Conservation (phyloP, 1,140 invertebrate genomes). For the Eurytemora carolleeae region DNA sequence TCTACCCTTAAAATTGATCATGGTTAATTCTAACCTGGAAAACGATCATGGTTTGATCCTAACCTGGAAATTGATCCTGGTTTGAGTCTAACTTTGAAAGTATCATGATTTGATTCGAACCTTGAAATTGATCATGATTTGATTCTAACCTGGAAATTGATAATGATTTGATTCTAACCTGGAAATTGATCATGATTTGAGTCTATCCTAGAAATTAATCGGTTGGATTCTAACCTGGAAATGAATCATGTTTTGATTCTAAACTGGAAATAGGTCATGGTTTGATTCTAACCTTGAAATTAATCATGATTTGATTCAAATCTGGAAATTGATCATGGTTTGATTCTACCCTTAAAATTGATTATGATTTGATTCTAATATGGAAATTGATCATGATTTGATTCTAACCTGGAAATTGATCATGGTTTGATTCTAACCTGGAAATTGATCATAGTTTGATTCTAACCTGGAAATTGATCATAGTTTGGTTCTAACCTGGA, state of each 20-base stretch:
- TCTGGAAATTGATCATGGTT: conserved; percentile 20
- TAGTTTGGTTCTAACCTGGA: background rate
- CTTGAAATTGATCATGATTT: too few relatives aligned
- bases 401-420: conserved; percentile 17
- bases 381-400: conserved; percentile 22
- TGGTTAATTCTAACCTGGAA: too few relatives aligned
- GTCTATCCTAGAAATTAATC: background rate
- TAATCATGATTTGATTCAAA: background rate
- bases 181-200: background rate
- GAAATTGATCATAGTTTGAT: background rate
- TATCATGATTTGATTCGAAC: conserved; percentile 23
- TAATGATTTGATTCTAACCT: background rate
- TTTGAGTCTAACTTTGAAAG: too few relatives aligned
- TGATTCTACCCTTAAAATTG: conserved; percentile 18
- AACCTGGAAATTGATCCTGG: too few relatives aligned
- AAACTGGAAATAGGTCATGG: conserved; percentile 23
- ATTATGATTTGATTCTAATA: conserved; percentile 22
- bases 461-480: background rate
- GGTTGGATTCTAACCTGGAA: conserved; percentile 11
- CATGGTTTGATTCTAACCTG: background rate
- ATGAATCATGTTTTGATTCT: conserved; percentile 23
- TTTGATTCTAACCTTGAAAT: background rate
- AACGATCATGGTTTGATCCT: conserved; percentile 18
- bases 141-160: background rate
- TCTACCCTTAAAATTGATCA: background rate